phyloP scores from a whole-genome alignment of 2,888 invertebrate species.

The Nymphalis polychloros region DNA sequence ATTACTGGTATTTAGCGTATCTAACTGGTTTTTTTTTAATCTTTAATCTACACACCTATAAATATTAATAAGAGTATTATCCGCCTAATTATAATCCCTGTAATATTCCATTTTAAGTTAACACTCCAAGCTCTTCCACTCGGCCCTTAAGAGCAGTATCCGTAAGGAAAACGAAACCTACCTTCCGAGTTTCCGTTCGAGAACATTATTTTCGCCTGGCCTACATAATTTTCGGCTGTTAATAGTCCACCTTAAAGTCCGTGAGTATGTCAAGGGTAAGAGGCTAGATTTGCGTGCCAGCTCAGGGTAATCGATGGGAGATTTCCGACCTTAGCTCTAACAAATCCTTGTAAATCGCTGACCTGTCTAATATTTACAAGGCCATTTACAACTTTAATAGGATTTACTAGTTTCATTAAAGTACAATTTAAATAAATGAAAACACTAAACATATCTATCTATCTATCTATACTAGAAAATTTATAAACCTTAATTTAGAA shows the following conservation, averaged over 20 bases:
- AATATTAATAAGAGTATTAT: no score
- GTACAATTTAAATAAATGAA: neutral
- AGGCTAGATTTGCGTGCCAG: conserved; percentile 73
- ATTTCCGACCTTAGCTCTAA: conserved; percentile 74
- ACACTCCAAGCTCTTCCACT: conserved; percentile 9
- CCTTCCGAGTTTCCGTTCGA: conserved; percentile 51
- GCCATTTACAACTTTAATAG: conserved; percentile 17
- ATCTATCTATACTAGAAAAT: no score
- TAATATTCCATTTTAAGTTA: conserved; percentile 14
- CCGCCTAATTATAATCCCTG: no score
- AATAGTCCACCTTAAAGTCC: conserved; percentile 52
- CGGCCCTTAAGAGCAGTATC: conserved; percentile 42
- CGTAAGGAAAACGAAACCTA: conserved; percentile 37
- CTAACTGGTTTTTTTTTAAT: no score
- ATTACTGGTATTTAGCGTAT: no score
- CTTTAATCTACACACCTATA: no score
- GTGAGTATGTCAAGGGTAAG: conserved; percentile 78
- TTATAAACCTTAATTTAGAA: no score
- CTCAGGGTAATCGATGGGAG: conserved; percentile 72
- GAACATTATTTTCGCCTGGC: conserved; percentile 56
- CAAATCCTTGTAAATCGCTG: conserved; percentile 66
- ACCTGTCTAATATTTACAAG: conserved; percentile 64
- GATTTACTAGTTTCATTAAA: conserved; percentile 1
- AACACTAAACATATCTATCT: no score
- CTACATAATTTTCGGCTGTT: conserved; percentile 67